Conservation (phyloP, 1,140 invertebrate genomes). For the Heliconius hewitsoni region DNA sequence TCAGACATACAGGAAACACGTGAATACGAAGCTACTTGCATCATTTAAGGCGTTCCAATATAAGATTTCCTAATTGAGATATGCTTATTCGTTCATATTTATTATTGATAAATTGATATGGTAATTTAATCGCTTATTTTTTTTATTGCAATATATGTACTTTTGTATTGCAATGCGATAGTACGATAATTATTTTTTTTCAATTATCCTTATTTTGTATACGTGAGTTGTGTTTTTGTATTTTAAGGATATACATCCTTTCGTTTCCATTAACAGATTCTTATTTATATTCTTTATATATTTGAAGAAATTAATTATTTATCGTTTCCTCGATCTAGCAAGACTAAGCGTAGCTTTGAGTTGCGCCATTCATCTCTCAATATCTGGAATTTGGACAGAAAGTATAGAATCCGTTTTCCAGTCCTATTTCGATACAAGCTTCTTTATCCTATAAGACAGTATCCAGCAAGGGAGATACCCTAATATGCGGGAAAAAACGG, state of each 20-base stretch:
- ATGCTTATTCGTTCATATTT: constrained; percentile 8
- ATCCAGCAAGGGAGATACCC: too few relatives aligned
- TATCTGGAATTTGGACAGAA: too few relatives aligned
- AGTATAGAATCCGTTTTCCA: too few relatives aligned
- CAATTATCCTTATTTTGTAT: background rate
- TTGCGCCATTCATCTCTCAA: too few relatives aligned
- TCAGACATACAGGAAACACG: constrained; percentile 29
- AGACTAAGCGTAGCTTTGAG: too few relatives aligned
- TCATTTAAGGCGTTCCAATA: constrained; percentile 8
- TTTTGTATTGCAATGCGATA: background rate
- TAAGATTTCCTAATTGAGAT: constrained; percentile 25
- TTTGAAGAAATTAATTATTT: too few relatives aligned
- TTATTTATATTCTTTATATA: too few relatives aligned
- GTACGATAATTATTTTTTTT: background rate
- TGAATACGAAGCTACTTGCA: background rate
- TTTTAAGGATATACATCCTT: background rate
- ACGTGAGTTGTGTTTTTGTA: background rate
- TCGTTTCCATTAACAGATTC: too few relatives aligned
- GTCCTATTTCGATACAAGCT: too few relatives aligned
- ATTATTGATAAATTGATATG: constrained; percentile 28
- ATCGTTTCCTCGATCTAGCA: too few relatives aligned
- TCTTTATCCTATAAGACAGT: too few relatives aligned
- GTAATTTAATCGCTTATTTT: background rate
- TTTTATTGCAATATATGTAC: background rate
- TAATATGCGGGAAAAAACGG: too few relatives aligned